These are phyloP conservation scores for Drosophila mimica DNA, from an alignment of 2,888 invertebrate species.

Conservation along the genomic window DNA sequence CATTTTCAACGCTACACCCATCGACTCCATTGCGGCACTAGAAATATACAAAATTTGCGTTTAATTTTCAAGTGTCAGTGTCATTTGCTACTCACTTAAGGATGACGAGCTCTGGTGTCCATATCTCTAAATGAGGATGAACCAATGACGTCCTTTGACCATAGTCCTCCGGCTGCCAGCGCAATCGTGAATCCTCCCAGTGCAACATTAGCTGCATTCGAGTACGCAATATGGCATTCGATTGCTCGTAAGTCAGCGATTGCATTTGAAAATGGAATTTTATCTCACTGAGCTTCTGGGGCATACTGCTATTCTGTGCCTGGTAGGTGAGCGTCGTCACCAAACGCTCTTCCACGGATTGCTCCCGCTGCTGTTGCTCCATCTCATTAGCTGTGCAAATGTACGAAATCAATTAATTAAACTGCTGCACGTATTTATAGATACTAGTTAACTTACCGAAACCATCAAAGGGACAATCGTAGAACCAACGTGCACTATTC, in stretches of 20 bases:
- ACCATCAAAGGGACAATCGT: constrained; percentile 86
- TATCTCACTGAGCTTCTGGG: constrained; percentile 68
- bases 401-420: background rate
- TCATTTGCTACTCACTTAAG: constrained; percentile 70
- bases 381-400: constrained; percentile 70
- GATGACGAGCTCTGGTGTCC: constrained; percentile 77
- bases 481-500: constrained; percentile 89
- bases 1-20: constrained; percentile 51
- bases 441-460: constrained; percentile 53
- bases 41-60: background rate
- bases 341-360: constrained; percentile 86
- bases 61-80: background rate
- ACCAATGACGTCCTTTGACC: constrained; percentile 84
- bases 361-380: constrained; percentile 61
- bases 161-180: constrained; percentile 87
- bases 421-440: background rate
- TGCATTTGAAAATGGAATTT: constrained; percentile 78
- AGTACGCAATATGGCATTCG: constrained; percentile 75
- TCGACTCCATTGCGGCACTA: constrained; percentile 72
- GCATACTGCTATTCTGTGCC: constrained; percentile 84
- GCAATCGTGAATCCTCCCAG: constrained; percentile 88
- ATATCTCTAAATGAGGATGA: constrained; percentile 67
- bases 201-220: constrained; percentile 84
- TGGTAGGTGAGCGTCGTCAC: constrained; percentile 86
- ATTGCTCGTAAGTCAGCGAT: constrained; percentile 77